Conservation (phyloP, 1,140 invertebrate genomes). For the Magallana ariakensis region DNA sequence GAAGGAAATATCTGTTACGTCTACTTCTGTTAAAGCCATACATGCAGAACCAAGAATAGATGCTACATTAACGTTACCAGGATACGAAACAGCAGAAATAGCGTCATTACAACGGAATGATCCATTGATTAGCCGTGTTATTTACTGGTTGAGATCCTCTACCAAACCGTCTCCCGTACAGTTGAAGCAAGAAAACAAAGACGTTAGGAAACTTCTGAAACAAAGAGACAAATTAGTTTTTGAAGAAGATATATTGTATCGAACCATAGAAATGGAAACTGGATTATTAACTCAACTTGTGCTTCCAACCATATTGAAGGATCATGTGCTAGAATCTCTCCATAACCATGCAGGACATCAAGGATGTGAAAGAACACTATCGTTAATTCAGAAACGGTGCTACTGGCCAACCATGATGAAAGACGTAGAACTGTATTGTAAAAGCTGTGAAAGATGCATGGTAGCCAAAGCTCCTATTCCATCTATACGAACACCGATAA, state of each 20-base stretch:
- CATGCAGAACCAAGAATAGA: background rate
- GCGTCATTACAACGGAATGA: slow-evolving; percentile 26
- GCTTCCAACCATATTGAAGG: background rate
- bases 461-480: slow-evolving; percentile 46
- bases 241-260: slow-evolving; percentile 38
- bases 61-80: background rate
- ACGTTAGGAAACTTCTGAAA: slow-evolving; percentile 41
- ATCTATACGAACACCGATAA: slow-evolving; percentile 40
- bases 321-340: slow-evolving; percentile 44
- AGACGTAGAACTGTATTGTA: slow-evolving; percentile 38
- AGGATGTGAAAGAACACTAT: background rate
- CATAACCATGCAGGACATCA: slow-evolving; percentile 59
- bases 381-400: slow-evolving; percentile 61
- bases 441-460: slow-evolving; percentile 53
- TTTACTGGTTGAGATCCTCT: slow-evolving; percentile 18
- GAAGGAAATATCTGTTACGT: background rate
- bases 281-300: background rate
- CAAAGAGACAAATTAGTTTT: background rate
- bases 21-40: background rate
- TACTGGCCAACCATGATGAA: slow-evolving; percentile 42
- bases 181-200: slow-evolving; percentile 1
- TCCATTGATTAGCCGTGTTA: slow-evolving; percentile 5
- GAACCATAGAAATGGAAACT: background rate
- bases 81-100: background rate
- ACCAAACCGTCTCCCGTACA: background rate